Base-by-base conservation (phyloP, 2,888 invertebrate species). In the Metacarcinus magister region DNA sequence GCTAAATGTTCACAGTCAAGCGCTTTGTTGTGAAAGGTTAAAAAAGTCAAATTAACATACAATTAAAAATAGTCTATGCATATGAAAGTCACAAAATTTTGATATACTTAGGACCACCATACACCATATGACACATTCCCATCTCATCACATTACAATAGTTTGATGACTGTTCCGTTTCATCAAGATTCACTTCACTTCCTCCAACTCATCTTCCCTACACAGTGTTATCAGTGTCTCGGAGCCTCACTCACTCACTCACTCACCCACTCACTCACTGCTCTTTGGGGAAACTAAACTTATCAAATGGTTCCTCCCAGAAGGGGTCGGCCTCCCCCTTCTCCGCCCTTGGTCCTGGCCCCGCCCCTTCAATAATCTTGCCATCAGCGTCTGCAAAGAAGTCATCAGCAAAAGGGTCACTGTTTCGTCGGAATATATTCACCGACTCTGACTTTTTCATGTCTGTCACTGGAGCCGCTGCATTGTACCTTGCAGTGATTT, bases 361-460 rank as follows among this genome's bases (percentile, higher is more conserved):
- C 28, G 95, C 91, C 10, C 43, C 43, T 43, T 48, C 43, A 23
- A 48, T 23, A 60, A 16, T 10, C 48, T n/a, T 43, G 4, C 44
- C 54, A 67, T 95, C 92, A 48, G 43, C 28, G 16, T 95, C 95
- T 19, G 95, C 95, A 94, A 97, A 97, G 95, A 97, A 97, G 48
- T 97, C 97, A 39, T 97, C 97, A 54, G 97, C 97, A 95, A 97
- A 97, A 4, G 97, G 97, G 93, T 97, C 97, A 43, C 97, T 97
- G 48, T 97, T 97, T 23, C 97, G 93, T 19, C 96, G 94, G 95
- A 97, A 97, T 44, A 97, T 97, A 67, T 96, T 97, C 54, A 96
- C 96, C 16, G 97, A 97, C 23, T 97, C 96, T 5, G 97, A 97
- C 75, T 96, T 97, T 75, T 96, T 96, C 96, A 96, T 94, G 43